Percentiles rank a stretch among this genome's conserved stretches.
Evolutionary conservation across 2,113 vertebrate species (phyloP).

Genomic region (Cephalopterus ornatus): DNA sequence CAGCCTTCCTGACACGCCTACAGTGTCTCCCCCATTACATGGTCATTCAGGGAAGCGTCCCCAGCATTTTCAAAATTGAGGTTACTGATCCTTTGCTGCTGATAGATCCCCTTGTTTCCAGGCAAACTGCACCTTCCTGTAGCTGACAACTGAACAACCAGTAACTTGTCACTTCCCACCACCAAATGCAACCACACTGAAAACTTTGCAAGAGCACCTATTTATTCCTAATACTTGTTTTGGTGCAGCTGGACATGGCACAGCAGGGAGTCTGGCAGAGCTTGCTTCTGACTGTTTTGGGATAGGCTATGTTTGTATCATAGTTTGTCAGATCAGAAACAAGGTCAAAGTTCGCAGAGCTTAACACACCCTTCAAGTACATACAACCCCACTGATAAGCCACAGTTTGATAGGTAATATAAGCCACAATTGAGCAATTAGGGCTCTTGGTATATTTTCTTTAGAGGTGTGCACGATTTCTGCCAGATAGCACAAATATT

Average conservation of each 20-base stretch:
- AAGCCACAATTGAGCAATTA: not conserved
- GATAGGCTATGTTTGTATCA: not conserved
- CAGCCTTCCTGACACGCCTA: too few relatives aligned
- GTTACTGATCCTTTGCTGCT: too few relatives aligned
- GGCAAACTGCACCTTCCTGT: too few relatives aligned
- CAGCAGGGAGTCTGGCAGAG: not conserved
- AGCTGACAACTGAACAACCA: too few relatives aligned
- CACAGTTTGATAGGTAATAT: not conserved
- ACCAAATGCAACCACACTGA: too few relatives aligned
- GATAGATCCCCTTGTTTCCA: too few relatives aligned
- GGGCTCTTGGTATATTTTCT: not conserved
- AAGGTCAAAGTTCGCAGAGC: not conserved
- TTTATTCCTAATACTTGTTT: not conserved
- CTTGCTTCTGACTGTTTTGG: not conserved
- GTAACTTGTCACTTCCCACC: too few relatives aligned
- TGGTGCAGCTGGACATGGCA: not conserved
- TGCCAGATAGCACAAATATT: not conserved
- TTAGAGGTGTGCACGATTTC: not conserved
- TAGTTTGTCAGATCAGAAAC: not conserved
- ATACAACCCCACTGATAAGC: not conserved
- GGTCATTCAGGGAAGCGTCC: too few relatives aligned
- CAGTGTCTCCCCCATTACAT: too few relatives aligned
- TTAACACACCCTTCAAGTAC: not conserved
- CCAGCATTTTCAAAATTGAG: too few relatives aligned
- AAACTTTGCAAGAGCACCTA: too few relatives aligned